These are phyloP conservation scores for Epinotia ramella DNA, from an alignment of 2,888 invertebrate genomes.

Conservation along the genomic window DNA sequence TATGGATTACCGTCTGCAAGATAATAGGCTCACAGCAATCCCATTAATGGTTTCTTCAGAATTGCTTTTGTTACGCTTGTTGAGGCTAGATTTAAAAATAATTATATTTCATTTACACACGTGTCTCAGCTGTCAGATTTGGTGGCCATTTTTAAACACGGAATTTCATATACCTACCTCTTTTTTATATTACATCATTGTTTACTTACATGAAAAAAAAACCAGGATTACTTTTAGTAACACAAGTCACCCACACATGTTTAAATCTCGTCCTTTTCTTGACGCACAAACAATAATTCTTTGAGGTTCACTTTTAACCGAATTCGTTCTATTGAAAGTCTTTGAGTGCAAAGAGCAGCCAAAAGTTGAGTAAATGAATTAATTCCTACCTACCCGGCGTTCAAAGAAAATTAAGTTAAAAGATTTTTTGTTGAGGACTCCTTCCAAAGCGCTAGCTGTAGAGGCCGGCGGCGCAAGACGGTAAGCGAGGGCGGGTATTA, in stretches of 20 bases:
- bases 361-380: slow-evolving; percentile 61
- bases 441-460: slow-evolving; percentile 28
- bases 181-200: too few relatives aligned
- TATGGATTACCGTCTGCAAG: too few relatives aligned
- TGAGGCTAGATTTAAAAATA: too few relatives aligned
- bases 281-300: neutral
- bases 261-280: neutral
- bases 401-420: slow-evolving; percentile 57
- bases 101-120: too few relatives aligned
- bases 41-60: too few relatives aligned
- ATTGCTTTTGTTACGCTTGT: too few relatives aligned
- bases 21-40: too few relatives aligned
- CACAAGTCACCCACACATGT: neutral
- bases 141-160: too few relatives aligned
- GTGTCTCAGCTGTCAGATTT: too few relatives aligned
- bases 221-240: neutral
- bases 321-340: slow-evolving; percentile 4
- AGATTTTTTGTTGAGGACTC: slow-evolving; percentile 51
- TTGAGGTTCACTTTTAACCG: neutral
- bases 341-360: slow-evolving; percentile 45
- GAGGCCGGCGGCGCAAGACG: neutral
- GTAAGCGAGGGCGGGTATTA: neutral
- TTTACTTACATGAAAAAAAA: too few relatives aligned
- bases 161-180: too few relatives aligned
- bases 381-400: slow-evolving; percentile 53